A percentile compares a stretch with the other conserved stretches of the same genome.
These are phyloP conservation scores for Mycetomoellerius zeteki DNA, from an alignment of 1,140 invertebrate genomes.

Conservation along the genomic window DNA sequence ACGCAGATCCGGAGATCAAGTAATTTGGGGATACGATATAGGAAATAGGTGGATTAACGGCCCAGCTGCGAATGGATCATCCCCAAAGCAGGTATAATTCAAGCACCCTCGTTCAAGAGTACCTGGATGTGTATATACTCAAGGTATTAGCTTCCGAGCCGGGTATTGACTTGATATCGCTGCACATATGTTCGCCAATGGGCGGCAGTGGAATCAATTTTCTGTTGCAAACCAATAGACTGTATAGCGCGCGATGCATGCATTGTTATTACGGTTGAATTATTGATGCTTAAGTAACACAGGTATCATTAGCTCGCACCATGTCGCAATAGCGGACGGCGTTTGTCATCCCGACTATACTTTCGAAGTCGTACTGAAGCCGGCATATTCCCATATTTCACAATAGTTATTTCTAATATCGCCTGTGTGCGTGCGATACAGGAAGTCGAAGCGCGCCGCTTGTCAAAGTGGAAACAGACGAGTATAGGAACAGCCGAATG, in stretches of 20 bases:
- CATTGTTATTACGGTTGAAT: slow-evolving; percentile 41
- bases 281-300: slow-evolving; percentile 49
- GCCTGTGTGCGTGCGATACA: slow-evolving; percentile 14
- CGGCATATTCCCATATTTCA: slow-evolving; percentile 27
- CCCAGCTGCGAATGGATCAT: slow-evolving; percentile 56
- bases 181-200: slow-evolving; percentile 2
- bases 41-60: slow-evolving; percentile 14
- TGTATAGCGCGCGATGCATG: not conserved
- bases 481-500: not conserved
- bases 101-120: slow-evolving; percentile 52
- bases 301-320: slow-evolving; percentile 44
- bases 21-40: slow-evolving; percentile 36
- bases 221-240: slow-evolving; percentile 45
- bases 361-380: not conserved
- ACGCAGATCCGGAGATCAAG: not conserved
- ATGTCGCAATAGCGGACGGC: not conserved
- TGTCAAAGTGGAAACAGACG: slow-evolving; percentile 7
- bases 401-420: slow-evolving; percentile 36
- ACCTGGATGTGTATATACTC: slow-evolving; percentile 52
- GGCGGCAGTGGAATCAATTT: slow-evolving; percentile 45
- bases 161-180: slow-evolving; percentile 58
- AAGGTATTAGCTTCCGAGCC: slow-evolving; percentile 58
- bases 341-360: slow-evolving; percentile 2
- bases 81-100: slow-evolving; percentile 53
- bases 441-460: not conserved